Conservation (phyloP, 2,113 vertebrate species). For the Odontesthes bonariensis region DNA sequence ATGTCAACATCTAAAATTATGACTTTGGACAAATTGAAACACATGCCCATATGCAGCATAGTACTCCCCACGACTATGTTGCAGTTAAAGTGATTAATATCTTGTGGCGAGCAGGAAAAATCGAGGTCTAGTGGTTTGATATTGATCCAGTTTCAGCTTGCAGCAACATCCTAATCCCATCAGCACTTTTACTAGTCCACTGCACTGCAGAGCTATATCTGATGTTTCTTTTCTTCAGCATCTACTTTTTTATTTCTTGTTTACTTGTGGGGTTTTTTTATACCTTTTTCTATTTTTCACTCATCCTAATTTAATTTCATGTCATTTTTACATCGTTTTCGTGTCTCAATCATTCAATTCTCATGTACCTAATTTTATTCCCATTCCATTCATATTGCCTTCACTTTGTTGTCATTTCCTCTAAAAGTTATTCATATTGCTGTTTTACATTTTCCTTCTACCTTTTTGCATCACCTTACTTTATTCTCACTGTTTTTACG, state of each 20-base stretch:
- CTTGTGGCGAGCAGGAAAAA: slow-evolving; percentile 22
- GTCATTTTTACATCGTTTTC: too few species aligned
- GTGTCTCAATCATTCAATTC: too few species aligned
- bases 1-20: too few species aligned
- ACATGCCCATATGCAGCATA: neutral
- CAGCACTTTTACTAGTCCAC: slow-evolving; percentile 68
- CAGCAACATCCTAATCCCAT: slow-evolving; percentile 55
- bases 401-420: too few species aligned
- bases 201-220: slow-evolving; percentile 30
- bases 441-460: too few species aligned
- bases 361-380: too few species aligned
- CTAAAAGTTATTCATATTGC: too few species aligned
- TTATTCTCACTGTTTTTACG: too few species aligned
- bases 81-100: slow-evolving; percentile 25
- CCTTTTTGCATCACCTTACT: too few species aligned
- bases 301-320: too few species aligned
- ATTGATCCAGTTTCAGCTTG: slow-evolving; percentile 64
- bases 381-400: too few species aligned
- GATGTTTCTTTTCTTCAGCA: neutral
- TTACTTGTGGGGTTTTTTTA: neutral
- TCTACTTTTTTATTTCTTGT: neutral
- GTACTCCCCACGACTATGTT: neutral
- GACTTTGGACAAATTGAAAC: neutral
- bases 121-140: slow-evolving; percentile 25
- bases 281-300: too few species aligned